Conservation (phyloP, 1,140 invertebrate genomes). For the Anthonomus grandis region DNA sequence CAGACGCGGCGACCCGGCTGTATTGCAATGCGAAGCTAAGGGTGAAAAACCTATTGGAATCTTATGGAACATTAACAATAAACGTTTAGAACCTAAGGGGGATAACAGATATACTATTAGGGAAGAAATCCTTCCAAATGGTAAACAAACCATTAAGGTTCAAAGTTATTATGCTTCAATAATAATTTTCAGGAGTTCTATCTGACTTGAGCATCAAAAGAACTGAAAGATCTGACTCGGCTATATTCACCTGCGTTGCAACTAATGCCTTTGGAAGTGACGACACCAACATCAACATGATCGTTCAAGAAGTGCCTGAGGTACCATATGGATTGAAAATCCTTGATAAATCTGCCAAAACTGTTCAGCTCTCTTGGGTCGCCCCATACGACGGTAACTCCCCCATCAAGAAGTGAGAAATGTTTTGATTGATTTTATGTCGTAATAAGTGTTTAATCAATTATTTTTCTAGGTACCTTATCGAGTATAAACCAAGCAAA, state of each 20-base stretch:
- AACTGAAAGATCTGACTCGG: constrained; percentile 86
- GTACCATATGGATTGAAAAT: constrained; percentile 87
- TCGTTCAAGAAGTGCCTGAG: constrained; percentile 94
- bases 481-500: constrained; percentile 90
- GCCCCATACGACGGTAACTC: constrained; percentile 94
- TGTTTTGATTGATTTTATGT: not conserved
- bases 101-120: constrained; percentile 87
- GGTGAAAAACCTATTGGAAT: constrained; percentile 96
- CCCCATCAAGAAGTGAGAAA: constrained; percentile 77
- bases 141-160: not conserved
- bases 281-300: constrained; percentile 92
- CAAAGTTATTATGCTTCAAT: not conserved
- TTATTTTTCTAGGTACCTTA: constrained; percentile 66
- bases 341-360: constrained; percentile 85
- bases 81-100: constrained; percentile 81
- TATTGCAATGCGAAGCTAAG: constrained; percentile 91
- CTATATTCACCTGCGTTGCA: constrained; percentile 90
- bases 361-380: constrained; percentile 87
- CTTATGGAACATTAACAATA: constrained; percentile 94
- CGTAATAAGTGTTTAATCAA: not conserved
- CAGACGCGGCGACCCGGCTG: constrained; percentile 83
- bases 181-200: constrained; percentile 58
- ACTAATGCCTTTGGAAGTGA: constrained; percentile 94
- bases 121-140: constrained; percentile 82
- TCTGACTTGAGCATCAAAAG: constrained; percentile 87